Evolutionary conservation across 2,888 invertebrate genomes (phyloP).

Genomic region (Rhamnusium bicolor): DNA sequence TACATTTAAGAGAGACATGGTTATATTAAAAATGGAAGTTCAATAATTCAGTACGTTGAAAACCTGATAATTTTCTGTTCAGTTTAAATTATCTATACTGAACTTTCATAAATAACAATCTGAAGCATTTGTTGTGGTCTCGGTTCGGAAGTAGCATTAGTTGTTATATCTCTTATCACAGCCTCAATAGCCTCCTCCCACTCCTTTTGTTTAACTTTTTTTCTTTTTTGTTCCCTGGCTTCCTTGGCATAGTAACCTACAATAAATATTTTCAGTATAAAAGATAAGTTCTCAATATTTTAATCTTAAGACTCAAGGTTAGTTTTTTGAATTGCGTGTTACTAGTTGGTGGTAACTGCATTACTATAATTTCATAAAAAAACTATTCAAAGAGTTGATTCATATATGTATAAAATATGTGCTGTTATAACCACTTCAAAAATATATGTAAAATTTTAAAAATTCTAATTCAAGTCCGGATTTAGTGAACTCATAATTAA

Average conservation of each 20-base stretch:
- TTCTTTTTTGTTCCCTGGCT: conserved; percentile 67
- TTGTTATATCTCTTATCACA: conserved; percentile 81
- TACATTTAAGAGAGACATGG: background rate
- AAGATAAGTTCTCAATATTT: too few relatives aligned
- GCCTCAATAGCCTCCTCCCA: conserved; percentile 87
- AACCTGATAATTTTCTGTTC: background rate
- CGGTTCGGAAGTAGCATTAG: conserved; percentile 70
- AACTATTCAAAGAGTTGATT: too few relatives aligned
- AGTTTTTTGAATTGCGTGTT: too few relatives aligned
- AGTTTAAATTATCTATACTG: conserved; percentile 75
- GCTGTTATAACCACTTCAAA: too few relatives aligned
- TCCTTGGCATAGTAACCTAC: conserved; percentile 83
- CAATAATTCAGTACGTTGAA: background rate
- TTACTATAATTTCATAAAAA: too few relatives aligned
- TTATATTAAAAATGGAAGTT: background rate
- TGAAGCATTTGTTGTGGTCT: conserved; percentile 80
- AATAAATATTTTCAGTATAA: conserved; percentile 39
- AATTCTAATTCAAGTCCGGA: too few relatives aligned
- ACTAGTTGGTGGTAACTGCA: too few relatives aligned
- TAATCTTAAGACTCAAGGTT: too few relatives aligned
- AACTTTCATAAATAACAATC: conserved; percentile 91
- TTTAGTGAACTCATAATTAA: too few relatives aligned
- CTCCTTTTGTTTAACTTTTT: conserved; percentile 75
- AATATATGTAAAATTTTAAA: too few relatives aligned
- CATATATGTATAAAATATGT: too few relatives aligned